phyloP scores from a whole-genome alignment of 2,797 vertebrate genomes.

The Balearica regulorum region DNA sequence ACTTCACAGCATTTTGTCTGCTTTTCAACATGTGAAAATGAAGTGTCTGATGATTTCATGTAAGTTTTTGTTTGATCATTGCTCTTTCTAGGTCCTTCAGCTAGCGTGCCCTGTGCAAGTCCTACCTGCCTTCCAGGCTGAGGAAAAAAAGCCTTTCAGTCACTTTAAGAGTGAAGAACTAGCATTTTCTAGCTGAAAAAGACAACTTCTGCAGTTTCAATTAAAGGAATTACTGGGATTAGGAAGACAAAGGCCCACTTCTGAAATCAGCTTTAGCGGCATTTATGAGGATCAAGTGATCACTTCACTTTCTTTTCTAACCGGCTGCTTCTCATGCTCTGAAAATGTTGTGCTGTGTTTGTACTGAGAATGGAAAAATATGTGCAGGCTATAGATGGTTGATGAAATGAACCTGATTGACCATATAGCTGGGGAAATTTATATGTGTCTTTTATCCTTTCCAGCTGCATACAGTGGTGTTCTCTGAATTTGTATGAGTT shows the following conservation, averaged over 20 bases:
- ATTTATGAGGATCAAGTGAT: constrained; percentile 54
- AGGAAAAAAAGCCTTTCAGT: neutral
- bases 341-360: neutral
- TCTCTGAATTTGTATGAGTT: neutral
- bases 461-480: neutral
- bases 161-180: neutral
- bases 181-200: constrained; percentile 9
- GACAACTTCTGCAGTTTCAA: constrained; percentile 34
- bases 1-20: neutral
- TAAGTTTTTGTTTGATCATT: neutral
- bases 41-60: neutral
- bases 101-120: neutral
- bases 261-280: constrained; percentile 25
- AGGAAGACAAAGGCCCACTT: constrained; percentile 52
- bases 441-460: neutral
- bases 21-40: neutral
- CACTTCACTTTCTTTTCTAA: constrained; percentile 38
- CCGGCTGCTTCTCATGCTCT: neutral
- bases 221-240: constrained; percentile 63
- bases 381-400: neutral
- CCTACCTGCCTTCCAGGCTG: neutral
- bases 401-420: neutral
- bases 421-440: neutral
- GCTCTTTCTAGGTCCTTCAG: neutral
- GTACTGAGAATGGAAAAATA: neutral